Conservation (phyloP, 2,113 vertebrate species). For the Cyprinus carpio region DNA sequence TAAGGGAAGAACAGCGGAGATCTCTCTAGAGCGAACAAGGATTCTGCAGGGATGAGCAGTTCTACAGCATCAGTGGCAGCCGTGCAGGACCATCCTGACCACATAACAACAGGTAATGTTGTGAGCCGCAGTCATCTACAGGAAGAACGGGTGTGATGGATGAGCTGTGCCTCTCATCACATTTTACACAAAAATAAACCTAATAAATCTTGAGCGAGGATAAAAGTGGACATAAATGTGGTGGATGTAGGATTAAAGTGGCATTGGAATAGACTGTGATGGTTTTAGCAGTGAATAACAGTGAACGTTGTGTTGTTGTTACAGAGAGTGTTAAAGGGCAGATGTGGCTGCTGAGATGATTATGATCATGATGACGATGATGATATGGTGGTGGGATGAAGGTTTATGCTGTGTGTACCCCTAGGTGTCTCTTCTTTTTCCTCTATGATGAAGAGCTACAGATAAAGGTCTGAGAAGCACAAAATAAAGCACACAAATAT, state of each 20-base stretch:
- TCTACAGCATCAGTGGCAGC: slow-evolving; percentile 33
- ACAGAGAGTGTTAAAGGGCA: too few species aligned
- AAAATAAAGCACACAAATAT: background rate
- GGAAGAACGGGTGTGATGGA: slow-evolving; percentile 42
- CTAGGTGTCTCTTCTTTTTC: background rate
- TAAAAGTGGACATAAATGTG: background rate
- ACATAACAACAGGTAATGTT: slow-evolving; percentile 51
- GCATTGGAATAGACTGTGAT: background rate
- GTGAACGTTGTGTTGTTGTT: too few species aligned
- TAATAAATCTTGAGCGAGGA: background rate
- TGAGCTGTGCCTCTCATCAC: slow-evolving; percentile 28
- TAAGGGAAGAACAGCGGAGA: slow-evolving; percentile 41
- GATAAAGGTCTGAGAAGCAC: background rate
- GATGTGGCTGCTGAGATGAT: background rate
- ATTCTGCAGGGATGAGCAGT: slow-evolving; percentile 37
- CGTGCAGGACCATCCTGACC: slow-evolving; percentile 43
- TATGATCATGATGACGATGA: background rate
- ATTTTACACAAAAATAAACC: slow-evolving; percentile 16
- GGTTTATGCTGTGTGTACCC: background rate
- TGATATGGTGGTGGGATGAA: background rate
- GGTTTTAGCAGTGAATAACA: background rate
- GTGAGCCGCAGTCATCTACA: slow-evolving; percentile 34
- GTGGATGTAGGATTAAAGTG: background rate
- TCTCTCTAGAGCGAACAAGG: background rate
- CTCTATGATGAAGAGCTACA: background rate